Evolutionary conservation across 2,797 vertebrate genomes (phyloP), one percentile per base, ranked within the genome.

Genomic region (Oceanodroma leucorhoa): DNA sequence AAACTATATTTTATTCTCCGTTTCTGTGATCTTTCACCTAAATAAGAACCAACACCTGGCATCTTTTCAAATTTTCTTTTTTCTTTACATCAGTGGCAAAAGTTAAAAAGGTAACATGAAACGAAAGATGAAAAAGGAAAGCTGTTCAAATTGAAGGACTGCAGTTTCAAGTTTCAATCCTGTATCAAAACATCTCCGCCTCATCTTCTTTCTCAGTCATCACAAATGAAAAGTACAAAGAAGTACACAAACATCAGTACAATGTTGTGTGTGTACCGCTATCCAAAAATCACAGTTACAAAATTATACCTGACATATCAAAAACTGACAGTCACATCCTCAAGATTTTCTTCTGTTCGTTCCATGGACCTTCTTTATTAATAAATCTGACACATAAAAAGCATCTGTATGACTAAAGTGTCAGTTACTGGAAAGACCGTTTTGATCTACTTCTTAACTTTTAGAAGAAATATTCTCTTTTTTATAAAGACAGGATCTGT

Each of bases 311-410:
- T 99, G 99, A 99, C 99, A 99, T 99, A 99, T 99, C 98, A 99
- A 99, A 99, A 98, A 97, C 97, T 95, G 97, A 98, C 98, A 99
- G 98, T 98, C 98, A 97, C 96, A 98, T 98, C 97, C 97, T 98
- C 97, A 96, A 98, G 97, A 98, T 98, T 98, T 98, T 98, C 96
- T 97, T 96, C 98, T 98, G 95, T 97, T 98, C 98, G 65, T 97
- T 98, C 98, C 99, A 97, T 97, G 98, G 98, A 98, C 98, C 98
- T 99, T 98, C 98, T 98, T 99, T 99, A 99, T 99, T 99, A 99
- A 99, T 99, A 99, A 99, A 98, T 98, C 98, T 97, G 98, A 99
- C 98, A 99, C 98, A 99, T 99, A 98, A 99, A 99, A 99, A 98
- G 98, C 98, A 98, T 98, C 98, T 97, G 96, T 98, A 98, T 98